phyloP scores from a whole-genome alignment of 2,113 vertebrate species.

The Tursiops truncatus region DNA sequence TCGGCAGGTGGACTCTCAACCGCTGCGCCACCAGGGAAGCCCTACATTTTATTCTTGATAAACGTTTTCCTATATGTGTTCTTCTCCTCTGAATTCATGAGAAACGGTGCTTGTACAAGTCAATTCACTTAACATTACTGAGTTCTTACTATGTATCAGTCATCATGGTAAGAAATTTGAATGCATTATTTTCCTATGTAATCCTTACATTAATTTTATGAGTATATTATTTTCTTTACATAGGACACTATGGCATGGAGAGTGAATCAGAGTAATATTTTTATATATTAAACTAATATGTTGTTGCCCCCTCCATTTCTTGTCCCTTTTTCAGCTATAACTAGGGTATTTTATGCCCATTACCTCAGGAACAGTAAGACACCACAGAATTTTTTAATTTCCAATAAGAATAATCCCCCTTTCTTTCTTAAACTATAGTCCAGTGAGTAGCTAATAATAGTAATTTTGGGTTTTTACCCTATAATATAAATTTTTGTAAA shows the following conservation, averaged over 20 bases:
- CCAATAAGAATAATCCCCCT: neutral
- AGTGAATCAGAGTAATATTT: neutral
- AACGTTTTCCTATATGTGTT: neutral
- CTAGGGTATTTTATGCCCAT: neutral
- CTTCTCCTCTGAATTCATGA: neutral
- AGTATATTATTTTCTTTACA: neutral
- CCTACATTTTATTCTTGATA: neutral
- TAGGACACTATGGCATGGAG: neutral
- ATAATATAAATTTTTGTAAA: neutral
- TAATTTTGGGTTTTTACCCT: neutral
- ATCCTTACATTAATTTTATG: neutral
- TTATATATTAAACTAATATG: neutral
- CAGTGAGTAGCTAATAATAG: neutral
- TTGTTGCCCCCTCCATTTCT: neutral
- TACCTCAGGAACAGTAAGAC: neutral
- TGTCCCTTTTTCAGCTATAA: neutral
- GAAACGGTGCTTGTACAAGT: neutral
- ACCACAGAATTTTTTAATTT: neutral
- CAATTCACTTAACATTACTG: neutral
- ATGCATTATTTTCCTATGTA: neutral
- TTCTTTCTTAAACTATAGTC: neutral
- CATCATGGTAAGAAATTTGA: neutral
- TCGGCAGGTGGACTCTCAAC: too few relatives aligned
- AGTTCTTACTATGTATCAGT: neutral
- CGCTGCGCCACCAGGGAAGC: too few relatives aligned